These are phyloP conservation scores for Spinus pinus DNA, from an alignment of 2,797 vertebrate genomes.

Conservation along the genomic window DNA sequence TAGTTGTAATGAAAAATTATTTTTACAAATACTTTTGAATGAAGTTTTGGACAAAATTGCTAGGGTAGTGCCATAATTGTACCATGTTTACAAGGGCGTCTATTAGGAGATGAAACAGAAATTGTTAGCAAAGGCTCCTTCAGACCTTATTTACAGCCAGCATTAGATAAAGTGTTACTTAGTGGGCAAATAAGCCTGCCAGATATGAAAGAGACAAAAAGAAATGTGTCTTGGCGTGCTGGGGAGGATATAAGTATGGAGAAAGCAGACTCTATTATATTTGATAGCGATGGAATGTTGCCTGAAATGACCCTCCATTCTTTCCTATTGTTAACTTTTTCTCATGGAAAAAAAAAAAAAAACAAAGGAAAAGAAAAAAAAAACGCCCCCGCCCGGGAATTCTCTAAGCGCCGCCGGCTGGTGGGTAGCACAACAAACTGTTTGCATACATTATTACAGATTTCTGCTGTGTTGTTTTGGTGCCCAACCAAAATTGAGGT, in stretches of 20 bases:
- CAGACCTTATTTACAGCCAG: conserved; percentile 3
- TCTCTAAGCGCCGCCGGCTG: neutral
- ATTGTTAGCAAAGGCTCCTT: neutral
- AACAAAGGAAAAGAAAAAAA: neutral
- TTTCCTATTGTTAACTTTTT: conserved; percentile 44
- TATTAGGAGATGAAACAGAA: neutral
- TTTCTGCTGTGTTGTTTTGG: neutral
- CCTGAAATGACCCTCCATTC: conserved; percentile 43
- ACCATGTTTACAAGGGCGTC: neutral
- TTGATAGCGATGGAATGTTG: conserved; percentile 38
- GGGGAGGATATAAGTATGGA: neutral
- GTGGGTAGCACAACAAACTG: neutral
- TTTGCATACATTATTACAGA: neutral
- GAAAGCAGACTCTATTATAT: conserved; percentile 35
- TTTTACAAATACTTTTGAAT: neutral
- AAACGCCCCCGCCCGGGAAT: neutral
- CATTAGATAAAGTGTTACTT: conserved; percentile 1
- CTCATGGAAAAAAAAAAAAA: neutral
- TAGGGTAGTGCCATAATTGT: neutral
- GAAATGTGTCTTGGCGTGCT: conserved; percentile 40
- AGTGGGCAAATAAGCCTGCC: conserved; percentile 27
- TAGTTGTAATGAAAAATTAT: neutral
- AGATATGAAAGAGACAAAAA: conserved; percentile 27
- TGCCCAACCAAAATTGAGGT: neutral
- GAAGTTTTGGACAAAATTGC: neutral